Conservation (phyloP, 2,113 vertebrate genomes). For the Semicossyphus pulcher region DNA sequence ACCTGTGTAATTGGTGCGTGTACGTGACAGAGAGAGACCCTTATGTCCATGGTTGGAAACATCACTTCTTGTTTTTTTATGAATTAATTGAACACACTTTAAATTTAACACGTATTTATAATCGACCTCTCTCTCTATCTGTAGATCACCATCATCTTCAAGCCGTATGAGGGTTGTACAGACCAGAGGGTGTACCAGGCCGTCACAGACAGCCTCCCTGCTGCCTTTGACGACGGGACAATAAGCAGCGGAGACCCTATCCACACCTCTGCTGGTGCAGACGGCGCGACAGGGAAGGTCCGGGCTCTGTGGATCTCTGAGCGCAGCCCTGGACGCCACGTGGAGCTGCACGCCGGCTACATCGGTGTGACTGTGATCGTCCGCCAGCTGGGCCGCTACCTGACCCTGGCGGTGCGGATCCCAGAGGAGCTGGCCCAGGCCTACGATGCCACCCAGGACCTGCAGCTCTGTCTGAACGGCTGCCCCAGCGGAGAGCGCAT, state of each 20-base stretch:
- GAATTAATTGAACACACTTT: neutral
- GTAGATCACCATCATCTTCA: conserved; percentile 97
- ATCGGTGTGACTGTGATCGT: conserved; percentile 93
- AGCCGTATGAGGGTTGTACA: conserved; percentile 92
- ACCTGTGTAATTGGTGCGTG: conserved; percentile 29
- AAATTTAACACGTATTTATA: neutral
- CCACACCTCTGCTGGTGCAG: conserved; percentile 73
- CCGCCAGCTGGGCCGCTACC: conserved; percentile 91
- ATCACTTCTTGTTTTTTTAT: too few relatives aligned
- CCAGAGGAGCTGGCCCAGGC: conserved; percentile 90
- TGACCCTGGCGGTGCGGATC: conserved; percentile 93
- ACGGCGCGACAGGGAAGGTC: conserved; percentile 83
- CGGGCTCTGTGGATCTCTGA: conserved; percentile 89
- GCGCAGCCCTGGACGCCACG: conserved; percentile 85
- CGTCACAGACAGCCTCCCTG: conserved; percentile 92
- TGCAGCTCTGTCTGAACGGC: conserved; percentile 95
- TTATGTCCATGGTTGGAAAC: too few relatives aligned
- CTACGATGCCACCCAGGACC: conserved; percentile 92
- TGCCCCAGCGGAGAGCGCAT: conserved; percentile 92
- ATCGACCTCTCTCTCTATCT: neutral
- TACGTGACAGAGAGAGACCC: neutral
- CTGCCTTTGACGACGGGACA: conserved; percentile 95
- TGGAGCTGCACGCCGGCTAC: conserved; percentile 93
- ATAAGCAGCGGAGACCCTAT: conserved; percentile 83
- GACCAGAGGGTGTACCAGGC: conserved; percentile 98